Percentiles rank a stretch among this genome's conserved stretches.
Evolutionary conservation across 2,888 invertebrate genomes (phyloP).

Genomic region (Lamproptera curius): DNA sequence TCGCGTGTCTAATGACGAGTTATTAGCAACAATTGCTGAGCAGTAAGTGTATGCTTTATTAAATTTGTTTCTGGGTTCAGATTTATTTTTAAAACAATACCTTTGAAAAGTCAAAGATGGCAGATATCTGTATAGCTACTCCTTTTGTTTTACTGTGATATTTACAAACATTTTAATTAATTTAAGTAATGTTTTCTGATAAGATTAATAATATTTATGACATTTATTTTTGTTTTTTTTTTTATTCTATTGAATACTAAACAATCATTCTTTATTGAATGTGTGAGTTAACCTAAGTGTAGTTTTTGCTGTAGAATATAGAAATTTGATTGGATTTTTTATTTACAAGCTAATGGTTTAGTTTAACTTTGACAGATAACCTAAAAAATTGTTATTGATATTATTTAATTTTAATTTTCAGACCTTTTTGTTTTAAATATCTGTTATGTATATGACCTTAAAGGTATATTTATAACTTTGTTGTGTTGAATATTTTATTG

Average conservation of each 20-base stretch:
- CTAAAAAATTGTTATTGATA: conserved; percentile 32
- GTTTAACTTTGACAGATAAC: conserved; percentile 50
- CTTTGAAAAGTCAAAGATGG: conserved; percentile 63
- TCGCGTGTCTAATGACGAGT: conserved; percentile 94
- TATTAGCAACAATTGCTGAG: conserved; percentile 91
- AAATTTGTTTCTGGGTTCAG: conserved; percentile 40
- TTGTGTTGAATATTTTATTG: too few species aligned
- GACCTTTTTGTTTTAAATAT: not conserved
- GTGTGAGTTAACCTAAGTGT: not conserved
- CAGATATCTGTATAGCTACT: conserved; percentile 36
- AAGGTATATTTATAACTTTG: too few species aligned
- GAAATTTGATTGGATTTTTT: conserved; percentile 19
- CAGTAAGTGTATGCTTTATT: conserved; percentile 81
- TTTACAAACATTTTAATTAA: conserved; percentile 13
- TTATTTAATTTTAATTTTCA: conserved; percentile 1
- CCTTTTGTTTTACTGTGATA: conserved; percentile 3
- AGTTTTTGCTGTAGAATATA: conserved; percentile 27
- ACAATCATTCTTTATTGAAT: conserved; percentile 16
- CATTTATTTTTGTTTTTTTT: conserved; percentile 24
- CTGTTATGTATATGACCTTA: too few species aligned
- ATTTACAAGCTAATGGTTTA: conserved; percentile 5
- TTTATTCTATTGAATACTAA: conserved; percentile 21
- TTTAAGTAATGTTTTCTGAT: conserved; percentile 25
- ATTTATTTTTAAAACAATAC: conserved; percentile 62
- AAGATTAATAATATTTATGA: conserved; percentile 33